Conservation (phyloP, 2,888 invertebrate genomes). For the Branchipolynoe longqiensis region DNA sequence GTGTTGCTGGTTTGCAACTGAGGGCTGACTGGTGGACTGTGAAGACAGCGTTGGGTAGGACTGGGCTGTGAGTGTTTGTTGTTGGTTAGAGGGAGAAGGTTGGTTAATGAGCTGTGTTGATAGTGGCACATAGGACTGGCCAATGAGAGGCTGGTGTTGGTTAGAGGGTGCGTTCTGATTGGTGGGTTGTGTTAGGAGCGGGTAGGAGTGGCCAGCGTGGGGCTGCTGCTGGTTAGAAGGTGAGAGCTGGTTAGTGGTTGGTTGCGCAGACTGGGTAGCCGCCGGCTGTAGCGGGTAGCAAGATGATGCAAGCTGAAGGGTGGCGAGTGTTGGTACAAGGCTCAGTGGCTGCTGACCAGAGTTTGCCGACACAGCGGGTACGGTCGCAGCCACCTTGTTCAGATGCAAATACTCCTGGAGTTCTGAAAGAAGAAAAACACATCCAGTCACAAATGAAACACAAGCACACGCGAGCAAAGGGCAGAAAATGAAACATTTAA, state of each 20-base stretch:
- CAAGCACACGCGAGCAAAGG: no score
- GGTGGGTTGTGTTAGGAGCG: not conserved
- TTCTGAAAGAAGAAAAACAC: conserved; percentile 19
- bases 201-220: no score
- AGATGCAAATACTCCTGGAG: conserved; percentile 1
- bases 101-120: no score
- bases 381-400: conserved; percentile 11
- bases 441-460: not conserved
- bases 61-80: not conserved
- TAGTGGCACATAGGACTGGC: no score
- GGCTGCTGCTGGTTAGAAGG: no score
- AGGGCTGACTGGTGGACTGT: not conserved
- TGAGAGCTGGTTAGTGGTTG: no score
- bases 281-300: no score
- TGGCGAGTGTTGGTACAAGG: no score
- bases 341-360: not conserved
- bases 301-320: no score
- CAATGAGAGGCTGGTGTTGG: not conserved
- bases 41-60: no score
- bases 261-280: no score
- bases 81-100: no score
- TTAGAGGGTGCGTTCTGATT: not conserved
- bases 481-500: not conserved
- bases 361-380: not conserved
- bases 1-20: not conserved